Evolutionary conservation across 2,888 invertebrate species (phyloP), one percentile per base, ranked within the genome.

Genomic region (Scaptomyza reducta): DNA sequence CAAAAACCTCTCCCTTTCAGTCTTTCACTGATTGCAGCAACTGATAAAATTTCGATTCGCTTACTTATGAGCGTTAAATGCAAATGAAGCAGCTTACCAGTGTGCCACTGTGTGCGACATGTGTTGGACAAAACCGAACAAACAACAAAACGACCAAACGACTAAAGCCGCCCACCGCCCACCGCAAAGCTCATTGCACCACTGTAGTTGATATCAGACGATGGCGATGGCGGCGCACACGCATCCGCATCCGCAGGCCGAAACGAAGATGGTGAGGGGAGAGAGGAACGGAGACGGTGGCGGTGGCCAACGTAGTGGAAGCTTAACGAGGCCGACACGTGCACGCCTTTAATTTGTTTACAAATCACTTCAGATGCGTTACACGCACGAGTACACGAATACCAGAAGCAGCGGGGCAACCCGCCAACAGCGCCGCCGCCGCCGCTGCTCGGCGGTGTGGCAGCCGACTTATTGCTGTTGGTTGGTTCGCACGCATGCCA

Each of bases 311-410:
- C 80, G 78, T 73, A 81, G 88, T 83, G 88, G 81, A 89, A 89
- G 87, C 83, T 88, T 90, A 90, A 90, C 87, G 88, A 90, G 88
- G 77, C 78, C 86, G 90, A 88, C 91, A 91, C 91, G 91, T 91
- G 90, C 89, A 90, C 88, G 90, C 90, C 89, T 89, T 90, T 90
- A 90, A 91, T 91, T 91, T 91, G 91, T 91, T 91, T 91, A 89
- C 91, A 91, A 91, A 91, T 91, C 91, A 91, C 91, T 91, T 91
- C 90, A 91, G 89, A 90, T 90, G 90, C 82, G 89, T 86, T 88
- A 88, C 85, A 82, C 88, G 89, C 88, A 90, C 88, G 88, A 82
- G 88, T 83, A 84, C 87, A 76, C 87, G 80, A 25, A 50, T 76
- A 42, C 61, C 42, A 38, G 14, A 18, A n/a, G 35, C 45, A 14